Base-by-base conservation (phyloP, 1,140 invertebrate species). In the Drosophila arawakana region DNA sequence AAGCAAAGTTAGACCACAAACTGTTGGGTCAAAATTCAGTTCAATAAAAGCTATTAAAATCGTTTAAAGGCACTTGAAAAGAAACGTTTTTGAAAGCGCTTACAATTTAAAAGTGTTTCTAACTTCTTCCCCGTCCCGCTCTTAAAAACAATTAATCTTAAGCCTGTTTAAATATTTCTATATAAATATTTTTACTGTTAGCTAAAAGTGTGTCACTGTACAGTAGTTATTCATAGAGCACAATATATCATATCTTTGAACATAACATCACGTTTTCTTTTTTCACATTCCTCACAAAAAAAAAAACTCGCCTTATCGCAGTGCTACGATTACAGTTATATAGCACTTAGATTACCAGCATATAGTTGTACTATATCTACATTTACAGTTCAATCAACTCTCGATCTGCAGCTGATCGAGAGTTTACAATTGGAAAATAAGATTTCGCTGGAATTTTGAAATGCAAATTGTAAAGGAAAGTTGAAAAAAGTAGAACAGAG, bases 301-400 rank as follows among this genome's bases (percentile, higher is more conserved):
- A 11, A 30, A 25, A n/a, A 4, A 30, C 50, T 52, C 8, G n/a
- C 5, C 46, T 63, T 63, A 52, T 63, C 47, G 35, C 7, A 52
- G 11, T 21, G 10, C 37, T 54, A 6, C n/a, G 54, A 43, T 52
- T 52, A 52, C 61, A 43, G 10, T 30, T 37, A 39, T 8, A 37
- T 30, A 13, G 7, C 41, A 25, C 54, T 57, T 21, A 43, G 15
- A 57, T 57, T 57, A 41, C 54, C 35, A 37, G 39, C 37, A 35
- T 25, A 39, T 8, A 41, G 18, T 49, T 37, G 15, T 13, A 9
- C 8, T 37, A 7, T 46, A 49, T 47, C 13, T 21, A 3, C 41
- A 35, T 30, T 73, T 35, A 41, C 46, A 50, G 73, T 55, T 65
- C 79, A 21, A 73, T 88, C 60, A 85, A 82, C 82, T 79, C 9